phyloP scores from a whole-genome alignment of 2,797 vertebrate species.

The Eutrigla gurnardus region DNA sequence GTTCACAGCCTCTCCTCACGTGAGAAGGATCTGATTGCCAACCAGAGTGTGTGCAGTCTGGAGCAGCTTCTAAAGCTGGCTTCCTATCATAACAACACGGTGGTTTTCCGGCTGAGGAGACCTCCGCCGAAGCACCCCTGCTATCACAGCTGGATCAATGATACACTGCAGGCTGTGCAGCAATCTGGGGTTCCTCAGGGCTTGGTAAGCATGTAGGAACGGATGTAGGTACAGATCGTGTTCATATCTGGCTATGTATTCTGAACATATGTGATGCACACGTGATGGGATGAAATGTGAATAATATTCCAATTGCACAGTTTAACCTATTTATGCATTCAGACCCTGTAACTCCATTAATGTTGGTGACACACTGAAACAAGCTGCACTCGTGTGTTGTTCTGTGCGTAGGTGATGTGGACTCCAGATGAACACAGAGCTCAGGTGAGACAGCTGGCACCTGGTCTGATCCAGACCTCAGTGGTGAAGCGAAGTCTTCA shows the following conservation, averaged over 20 bases:
- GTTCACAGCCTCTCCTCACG: conserved; percentile 80
- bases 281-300: background rate
- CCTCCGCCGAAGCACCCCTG: conserved; percentile 89
- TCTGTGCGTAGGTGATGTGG: conserved; percentile 90
- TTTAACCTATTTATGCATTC: background rate
- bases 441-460: conserved; percentile 86
- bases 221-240: background rate
- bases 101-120: conserved; percentile 89
- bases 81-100: conserved; percentile 83
- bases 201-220: conserved; percentile 82
- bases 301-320: no score
- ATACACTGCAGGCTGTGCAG: conserved; percentile 89
- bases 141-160: conserved; percentile 88
- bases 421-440: conserved; percentile 84
- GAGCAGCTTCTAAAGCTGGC: conserved; percentile 89
- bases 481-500: conserved; percentile 80
- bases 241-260: background rate
- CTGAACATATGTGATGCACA: conserved; percentile 3
- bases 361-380: background rate
- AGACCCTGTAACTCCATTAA: background rate
- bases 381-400: background rate
- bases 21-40: conserved; percentile 84
- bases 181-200: conserved; percentile 87
- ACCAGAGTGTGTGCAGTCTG: conserved; percentile 93
- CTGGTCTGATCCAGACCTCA: conserved; percentile 91